A percentile compares a stretch with the other conserved stretches of the same genome.
phyloP scores from a whole-genome alignment of 2,113 vertebrate species.

The Charina bottae region DNA sequence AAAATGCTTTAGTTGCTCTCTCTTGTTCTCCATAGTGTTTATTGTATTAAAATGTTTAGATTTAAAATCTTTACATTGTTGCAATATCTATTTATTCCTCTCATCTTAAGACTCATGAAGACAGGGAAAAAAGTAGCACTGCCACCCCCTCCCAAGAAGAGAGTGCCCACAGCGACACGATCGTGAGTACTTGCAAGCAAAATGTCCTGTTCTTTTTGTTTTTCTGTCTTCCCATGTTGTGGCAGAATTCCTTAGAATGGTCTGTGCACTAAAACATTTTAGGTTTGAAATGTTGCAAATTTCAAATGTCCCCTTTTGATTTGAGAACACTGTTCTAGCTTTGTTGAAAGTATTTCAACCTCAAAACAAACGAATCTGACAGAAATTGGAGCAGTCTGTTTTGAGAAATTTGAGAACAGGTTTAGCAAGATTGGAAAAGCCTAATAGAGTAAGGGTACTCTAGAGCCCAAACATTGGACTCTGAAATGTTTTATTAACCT shows the following conservation, averaged over 20 bases:
- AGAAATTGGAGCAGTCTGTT: not conserved
- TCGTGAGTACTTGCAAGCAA: slow-evolving; percentile 48
- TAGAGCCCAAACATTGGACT: not conserved
- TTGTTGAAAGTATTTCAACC: not conserved
- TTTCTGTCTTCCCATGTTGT: not conserved
- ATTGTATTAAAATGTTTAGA: not conserved
- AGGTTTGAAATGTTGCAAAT: not conserved
- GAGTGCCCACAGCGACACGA: slow-evolving; percentile 40
- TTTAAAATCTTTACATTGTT: not conserved
- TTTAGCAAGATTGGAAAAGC: not conserved
- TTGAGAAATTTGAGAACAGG: not conserved
- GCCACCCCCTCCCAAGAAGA: slow-evolving; percentile 47
- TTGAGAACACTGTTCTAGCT: not conserved
- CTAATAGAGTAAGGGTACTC: not conserved
- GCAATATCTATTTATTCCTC: slow-evolving; percentile 12
- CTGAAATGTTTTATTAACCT: not conserved
- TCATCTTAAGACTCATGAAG: slow-evolving; percentile 53
- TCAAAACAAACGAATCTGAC: not conserved
- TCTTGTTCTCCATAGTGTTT: not conserved
- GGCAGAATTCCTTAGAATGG: not conserved
- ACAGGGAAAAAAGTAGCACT: slow-evolving; percentile 59
- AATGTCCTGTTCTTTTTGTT: not conserved
- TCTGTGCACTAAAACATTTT: not conserved
- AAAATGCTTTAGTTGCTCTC: not conserved
- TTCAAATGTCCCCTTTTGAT: not conserved